Evolutionary conservation across 2,113 vertebrate genomes (phyloP), one percentile per base, ranked within the genome.

Genomic region (human (Homo sapiens)): DNA sequence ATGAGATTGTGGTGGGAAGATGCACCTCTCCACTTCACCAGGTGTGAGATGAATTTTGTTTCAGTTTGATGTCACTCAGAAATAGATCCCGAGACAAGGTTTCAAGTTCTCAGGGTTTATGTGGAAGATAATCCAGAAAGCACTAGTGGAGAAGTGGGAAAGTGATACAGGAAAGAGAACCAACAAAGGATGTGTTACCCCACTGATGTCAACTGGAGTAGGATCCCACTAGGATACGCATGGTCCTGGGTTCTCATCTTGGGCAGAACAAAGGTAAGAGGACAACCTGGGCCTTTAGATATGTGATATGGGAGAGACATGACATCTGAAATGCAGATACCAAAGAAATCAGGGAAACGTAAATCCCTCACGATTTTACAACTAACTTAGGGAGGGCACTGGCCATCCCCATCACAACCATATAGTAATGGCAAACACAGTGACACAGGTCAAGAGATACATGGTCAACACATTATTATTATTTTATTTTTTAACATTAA

Each of bases 321-420:
- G 11, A 18, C 50, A 40, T 45, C n/a, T 8, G 27, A 40, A 45
- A n/a, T 0, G 35, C 4, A 4, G 14, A 3, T 9, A 8, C 2
- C 0, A 38, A 40, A 23, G 64, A 40, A 50, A 13, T 17, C 30
- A 5, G 2, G 5, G 9, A 50, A 25, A 27, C 40, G 22, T 2
- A 50, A 52, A 35, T 18, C 10, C 50, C 32, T 17, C 4, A n/a
- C 2, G 12, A 38, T 25, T 9, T 40, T 6, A 4, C 1, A 3
- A 30, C 6, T 0, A 3, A 17, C 48, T 2, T 3, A 10, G 20
- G 35, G 30, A 45, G 38, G 78, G 11, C 6, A 1, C 6, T 8
- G 64, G 48, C 11, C 22, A 35, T 59, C 50, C 72, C 20, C 17
- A 48, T 52, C 79, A 59, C 30, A n/a, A 35, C 9, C 27, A 35